Conservation (phyloP, 2,888 invertebrate genomes). For the Brachycybe producta region DNA sequence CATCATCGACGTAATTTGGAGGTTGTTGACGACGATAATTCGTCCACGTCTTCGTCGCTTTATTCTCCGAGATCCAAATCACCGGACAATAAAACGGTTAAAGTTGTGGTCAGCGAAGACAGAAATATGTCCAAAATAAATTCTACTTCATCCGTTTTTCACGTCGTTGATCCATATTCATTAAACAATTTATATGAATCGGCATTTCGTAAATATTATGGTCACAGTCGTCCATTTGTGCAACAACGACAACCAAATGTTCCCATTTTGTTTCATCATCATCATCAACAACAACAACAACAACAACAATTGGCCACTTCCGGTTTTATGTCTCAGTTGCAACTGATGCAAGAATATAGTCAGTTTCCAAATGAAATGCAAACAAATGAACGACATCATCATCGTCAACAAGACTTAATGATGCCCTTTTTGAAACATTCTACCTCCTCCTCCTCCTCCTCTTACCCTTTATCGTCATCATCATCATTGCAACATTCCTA, state of each 20-base stretch:
- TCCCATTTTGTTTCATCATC: neutral
- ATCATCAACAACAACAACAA: neutral
- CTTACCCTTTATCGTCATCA: neutral
- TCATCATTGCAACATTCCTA: conserved; percentile 1
- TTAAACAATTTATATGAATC: conserved; percentile 11
- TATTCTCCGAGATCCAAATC: too few species aligned
- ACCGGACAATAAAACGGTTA: neutral
- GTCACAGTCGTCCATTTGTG: neutral
- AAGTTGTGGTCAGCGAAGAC: neutral
- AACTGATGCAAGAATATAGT: conserved; percentile 10
- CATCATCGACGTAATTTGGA: too few species aligned
- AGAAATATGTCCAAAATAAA: neutral
- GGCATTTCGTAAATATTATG: conserved; percentile 8
- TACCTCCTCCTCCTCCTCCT: neutral
- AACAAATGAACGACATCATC: too few species aligned
- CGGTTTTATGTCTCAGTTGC: neutral
- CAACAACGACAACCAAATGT: neutral
- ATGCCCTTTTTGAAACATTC: neutral
- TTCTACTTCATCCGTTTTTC: neutral
- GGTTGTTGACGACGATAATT: too few species aligned
- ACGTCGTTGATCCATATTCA: neutral
- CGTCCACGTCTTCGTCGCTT: too few species aligned
- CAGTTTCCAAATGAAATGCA: too few species aligned
- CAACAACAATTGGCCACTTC: neutral
- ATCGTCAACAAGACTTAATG: conserved; percentile 1